A percentile compares a stretch with the other conserved stretches of the same genome.
These are phyloP conservation scores for Entomobrya proxima DNA, from an alignment of 2,888 invertebrate genomes.

Conservation along the genomic window DNA sequence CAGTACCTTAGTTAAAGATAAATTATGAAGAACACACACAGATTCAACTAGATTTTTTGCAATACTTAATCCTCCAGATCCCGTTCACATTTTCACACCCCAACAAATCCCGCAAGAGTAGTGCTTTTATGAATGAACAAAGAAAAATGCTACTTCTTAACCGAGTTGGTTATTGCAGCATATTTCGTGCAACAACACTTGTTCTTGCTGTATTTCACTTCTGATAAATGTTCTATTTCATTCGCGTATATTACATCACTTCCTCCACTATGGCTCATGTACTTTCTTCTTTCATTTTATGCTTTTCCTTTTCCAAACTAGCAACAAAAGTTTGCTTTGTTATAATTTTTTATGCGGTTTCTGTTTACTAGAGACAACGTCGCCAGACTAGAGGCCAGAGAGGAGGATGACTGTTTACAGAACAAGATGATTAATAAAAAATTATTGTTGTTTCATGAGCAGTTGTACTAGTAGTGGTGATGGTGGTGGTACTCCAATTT, in stretches of 20 bases:
- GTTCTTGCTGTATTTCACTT: neutral
- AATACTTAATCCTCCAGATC: neutral
- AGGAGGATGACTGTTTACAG: neutral
- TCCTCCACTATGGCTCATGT: constrained; percentile 6
- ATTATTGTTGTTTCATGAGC: no score
- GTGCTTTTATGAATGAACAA: constrained; percentile 53
- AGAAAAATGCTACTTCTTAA: constrained; percentile 18
- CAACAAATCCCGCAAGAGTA: neutral
- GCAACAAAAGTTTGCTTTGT: constrained; percentile 3
- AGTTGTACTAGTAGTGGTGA: no score
- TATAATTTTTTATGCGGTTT: neutral
- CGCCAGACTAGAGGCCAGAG: neutral
- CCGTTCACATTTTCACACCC: constrained; percentile 23
- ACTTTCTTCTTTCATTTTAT: neutral
- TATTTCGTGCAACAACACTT: neutral
- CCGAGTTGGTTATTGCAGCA: neutral
- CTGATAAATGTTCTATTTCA: constrained; percentile 29
- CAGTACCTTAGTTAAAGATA: no score
- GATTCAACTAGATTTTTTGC: neutral
- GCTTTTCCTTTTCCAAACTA: constrained; percentile 4
- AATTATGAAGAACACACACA: no score
- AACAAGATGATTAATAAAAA: constrained; percentile 29
- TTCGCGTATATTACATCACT: constrained; percentile 15
- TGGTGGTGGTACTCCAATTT: neutral
- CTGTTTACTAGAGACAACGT: neutral